phyloP scores from a whole-genome alignment of 1,140 invertebrate genomes.

The Pomacea maculata region DNA sequence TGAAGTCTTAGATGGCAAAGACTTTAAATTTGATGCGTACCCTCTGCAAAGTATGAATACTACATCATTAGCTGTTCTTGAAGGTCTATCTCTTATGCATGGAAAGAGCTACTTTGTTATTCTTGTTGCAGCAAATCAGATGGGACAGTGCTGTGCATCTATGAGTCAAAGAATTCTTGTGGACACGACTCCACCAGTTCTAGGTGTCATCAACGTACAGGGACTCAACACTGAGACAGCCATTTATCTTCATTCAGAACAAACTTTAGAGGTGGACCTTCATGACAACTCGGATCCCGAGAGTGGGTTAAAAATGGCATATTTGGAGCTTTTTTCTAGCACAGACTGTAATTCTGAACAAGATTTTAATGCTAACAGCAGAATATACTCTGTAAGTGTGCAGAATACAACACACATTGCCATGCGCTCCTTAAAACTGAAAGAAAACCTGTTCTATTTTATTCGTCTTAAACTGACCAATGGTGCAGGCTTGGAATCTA shows the following conservation, averaged over 20 bases:
- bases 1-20: background rate
- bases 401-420: background rate
- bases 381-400: background rate
- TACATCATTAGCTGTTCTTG: constrained; percentile 5
- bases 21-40: background rate
- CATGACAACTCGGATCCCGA: constrained; percentile 25
- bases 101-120: constrained; percentile 12
- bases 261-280: constrained; percentile 4
- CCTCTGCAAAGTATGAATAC: background rate
- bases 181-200: constrained; percentile 6
- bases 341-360: background rate
- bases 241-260: constrained; percentile 2
- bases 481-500: constrained; percentile 15
- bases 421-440: background rate
- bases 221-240: constrained; percentile 3
- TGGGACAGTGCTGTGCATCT: constrained; percentile 1
- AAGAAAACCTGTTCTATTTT: constrained; percentile 2
- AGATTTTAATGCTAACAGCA: background rate
- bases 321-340: constrained; percentile 13
- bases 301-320: constrained; percentile 25
- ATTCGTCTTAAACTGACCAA: constrained; percentile 11
- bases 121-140: constrained; percentile 15
- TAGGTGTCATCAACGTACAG: background rate
- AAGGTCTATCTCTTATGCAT: background rate
- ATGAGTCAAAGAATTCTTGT: constrained; percentile 14